These are phyloP conservation scores for Lontra canadensis DNA, from an alignment of 2,113 vertebrate genomes.

Conservation along the genomic window DNA sequence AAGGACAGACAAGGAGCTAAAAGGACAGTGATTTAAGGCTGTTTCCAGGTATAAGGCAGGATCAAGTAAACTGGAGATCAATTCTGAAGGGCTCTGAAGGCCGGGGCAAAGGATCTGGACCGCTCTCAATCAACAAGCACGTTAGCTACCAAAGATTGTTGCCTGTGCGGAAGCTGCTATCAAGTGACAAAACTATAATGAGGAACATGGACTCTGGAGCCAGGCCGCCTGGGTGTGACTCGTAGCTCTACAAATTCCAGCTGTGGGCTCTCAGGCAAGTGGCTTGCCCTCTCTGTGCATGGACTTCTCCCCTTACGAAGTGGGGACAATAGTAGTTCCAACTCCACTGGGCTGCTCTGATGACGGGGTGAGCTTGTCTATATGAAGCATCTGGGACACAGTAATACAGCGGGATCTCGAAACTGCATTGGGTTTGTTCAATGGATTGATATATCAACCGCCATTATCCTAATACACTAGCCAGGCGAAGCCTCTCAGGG, in stretches of 20 bases:
- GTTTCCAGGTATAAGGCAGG: neutral
- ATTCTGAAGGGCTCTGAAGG: neutral
- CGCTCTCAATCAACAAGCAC: neutral
- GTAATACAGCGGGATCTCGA: neutral
- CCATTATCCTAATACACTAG: neutral
- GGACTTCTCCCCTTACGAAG: neutral
- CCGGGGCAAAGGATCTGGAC: neutral
- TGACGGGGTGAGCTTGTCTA: neutral
- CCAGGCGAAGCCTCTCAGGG: neutral
- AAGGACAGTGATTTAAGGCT: accelerated
- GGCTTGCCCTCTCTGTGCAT: neutral
- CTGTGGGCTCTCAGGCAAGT: neutral
- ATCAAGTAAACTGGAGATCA: neutral
- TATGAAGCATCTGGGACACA: neutral
- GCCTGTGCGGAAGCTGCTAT: neutral
- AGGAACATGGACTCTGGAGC: neutral
- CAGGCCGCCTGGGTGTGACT: neutral
- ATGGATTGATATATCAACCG: no score
- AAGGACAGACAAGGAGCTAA: neutral
- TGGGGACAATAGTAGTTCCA: neutral
- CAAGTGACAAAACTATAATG: neutral
- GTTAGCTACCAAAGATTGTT: neutral
- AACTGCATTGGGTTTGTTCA: neutral
- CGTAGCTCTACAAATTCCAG: neutral
- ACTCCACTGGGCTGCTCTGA: neutral